Base-by-base conservation (phyloP, 2,113 vertebrate genomes). In the Acinonyx jubatus region DNA sequence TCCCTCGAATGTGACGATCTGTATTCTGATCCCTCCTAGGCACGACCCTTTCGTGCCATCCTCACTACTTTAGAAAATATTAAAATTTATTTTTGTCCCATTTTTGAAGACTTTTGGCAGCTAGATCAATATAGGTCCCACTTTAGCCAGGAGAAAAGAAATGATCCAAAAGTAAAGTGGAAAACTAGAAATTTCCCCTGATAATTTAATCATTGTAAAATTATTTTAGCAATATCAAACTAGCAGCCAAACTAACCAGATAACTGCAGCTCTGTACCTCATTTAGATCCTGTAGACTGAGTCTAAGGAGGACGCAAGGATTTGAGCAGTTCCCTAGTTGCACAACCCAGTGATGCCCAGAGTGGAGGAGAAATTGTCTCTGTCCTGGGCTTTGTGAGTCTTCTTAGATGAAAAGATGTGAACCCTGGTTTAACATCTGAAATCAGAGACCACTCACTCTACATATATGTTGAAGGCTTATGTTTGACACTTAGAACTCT, bases 161-260 rank as follows among this genome's bases (percentile, higher is more conserved):
- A 94, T 85, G 25, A 73, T 38, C 41, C 71, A 61, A 88, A 82
- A 81, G 27, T 71, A 16, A 93, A 93, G 48, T 89, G 4, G 52
- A 73, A 86, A 94, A 80, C 78, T 89, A 88, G 7, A 63, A 89
- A 73, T 71, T 31, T 87, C 61, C 29, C 48, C 73, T 61, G 19
- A 41, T 97, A 91, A 86, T 79, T 71, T 83, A 48, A 63, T 94
- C 68, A 65, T 80, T 85, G 78, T 81, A 73, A 97, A 96, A 83
- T 89, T 71, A 93, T 73, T 86, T 91, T 81, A 81, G 79, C 23
- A 29, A 25, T 48, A 50, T 85, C 14, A 89, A 83, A 79, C 12
- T 68, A 84, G 10, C 91, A 57, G 23, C 36, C 84, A 93, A 80
- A 93, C 89, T 57, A 79, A 82, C 41, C 95, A 36, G 79, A 55